Conservation (phyloP, 2,888 invertebrate species). For the Macropis europaea region DNA sequence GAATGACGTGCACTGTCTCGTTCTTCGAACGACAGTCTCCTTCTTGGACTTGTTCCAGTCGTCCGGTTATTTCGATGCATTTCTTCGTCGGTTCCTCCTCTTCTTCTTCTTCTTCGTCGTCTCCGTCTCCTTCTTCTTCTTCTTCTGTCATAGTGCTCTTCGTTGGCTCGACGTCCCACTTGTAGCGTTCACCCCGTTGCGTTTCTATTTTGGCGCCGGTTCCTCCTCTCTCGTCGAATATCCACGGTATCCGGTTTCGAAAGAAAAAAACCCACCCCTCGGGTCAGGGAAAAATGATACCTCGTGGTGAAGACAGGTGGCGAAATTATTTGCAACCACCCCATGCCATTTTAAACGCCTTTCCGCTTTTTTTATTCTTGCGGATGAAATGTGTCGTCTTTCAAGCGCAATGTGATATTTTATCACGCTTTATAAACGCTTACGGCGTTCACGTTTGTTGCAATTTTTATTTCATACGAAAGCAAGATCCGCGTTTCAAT, state of each 20-base stretch:
- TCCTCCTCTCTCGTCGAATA: constrained; percentile 18
- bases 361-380: neutral
- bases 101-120: constrained; percentile 16
- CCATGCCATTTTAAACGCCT: neutral
- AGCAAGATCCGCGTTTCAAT: no score
- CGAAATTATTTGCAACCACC: constrained; percentile 28
- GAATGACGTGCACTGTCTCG: constrained; percentile 47
- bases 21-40: constrained; percentile 39
- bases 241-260: constrained; percentile 50
- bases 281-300: neutral
- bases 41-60: constrained; percentile 59
- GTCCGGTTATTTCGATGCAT: constrained; percentile 47
- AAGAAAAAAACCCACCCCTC: constrained; percentile 37
- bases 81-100: constrained; percentile 39
- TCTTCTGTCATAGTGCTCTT: constrained; percentile 8
- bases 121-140: constrained; percentile 6
- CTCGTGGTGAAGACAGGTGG: constrained; percentile 42
- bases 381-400: neutral
- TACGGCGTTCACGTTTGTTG: no score
- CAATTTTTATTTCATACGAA: no score
- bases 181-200: constrained; percentile 49
- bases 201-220: constrained; percentile 62
- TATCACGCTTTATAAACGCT: no score
- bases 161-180: constrained; percentile 52
- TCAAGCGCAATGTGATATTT: no score